These are phyloP conservation scores for Enteromius unitaeniatus DNA, from an alignment of 2,797 vertebrate genomes.

Conservation along the genomic window DNA sequence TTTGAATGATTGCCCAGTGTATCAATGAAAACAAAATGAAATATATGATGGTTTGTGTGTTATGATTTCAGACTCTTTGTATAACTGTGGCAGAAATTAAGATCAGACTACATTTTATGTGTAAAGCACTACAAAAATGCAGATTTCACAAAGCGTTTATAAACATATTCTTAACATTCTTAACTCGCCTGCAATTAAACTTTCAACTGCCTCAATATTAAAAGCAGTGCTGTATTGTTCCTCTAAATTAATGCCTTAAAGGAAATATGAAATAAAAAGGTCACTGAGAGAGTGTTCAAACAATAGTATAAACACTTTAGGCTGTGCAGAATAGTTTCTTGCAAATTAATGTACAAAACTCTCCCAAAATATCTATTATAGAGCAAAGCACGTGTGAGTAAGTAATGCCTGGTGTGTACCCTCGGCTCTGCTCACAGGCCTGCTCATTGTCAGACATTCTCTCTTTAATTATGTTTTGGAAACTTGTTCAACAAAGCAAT, in stretches of 20 bases:
- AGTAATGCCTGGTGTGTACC: background rate
- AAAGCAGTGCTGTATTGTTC: background rate
- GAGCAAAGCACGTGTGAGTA: background rate
- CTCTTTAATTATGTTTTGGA: constrained; percentile 60
- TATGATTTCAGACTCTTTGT: background rate
- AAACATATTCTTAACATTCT: background rate
- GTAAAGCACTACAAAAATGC: background rate
- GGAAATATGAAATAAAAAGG: background rate
- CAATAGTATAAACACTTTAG: constrained; percentile 1
- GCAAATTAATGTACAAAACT: constrained; percentile 40
- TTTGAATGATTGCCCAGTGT: background rate
- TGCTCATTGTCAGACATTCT: constrained; percentile 47
- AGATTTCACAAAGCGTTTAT: background rate
- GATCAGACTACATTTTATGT: background rate
- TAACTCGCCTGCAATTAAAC: background rate
- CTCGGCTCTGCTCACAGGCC: constrained; percentile 31
- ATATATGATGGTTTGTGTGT: background rate
- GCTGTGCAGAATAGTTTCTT: background rate
- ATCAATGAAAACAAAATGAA: background rate
- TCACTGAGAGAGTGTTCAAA: background rate
- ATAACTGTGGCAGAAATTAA: background rate
- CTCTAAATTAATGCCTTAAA: background rate
- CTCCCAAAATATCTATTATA: constrained; percentile 26
- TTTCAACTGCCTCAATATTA: background rate
- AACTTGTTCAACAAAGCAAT: constrained; percentile 55